Evolutionary conservation across 2,888 invertebrate genomes (phyloP).

Genomic region (Tridacna crocea): DNA sequence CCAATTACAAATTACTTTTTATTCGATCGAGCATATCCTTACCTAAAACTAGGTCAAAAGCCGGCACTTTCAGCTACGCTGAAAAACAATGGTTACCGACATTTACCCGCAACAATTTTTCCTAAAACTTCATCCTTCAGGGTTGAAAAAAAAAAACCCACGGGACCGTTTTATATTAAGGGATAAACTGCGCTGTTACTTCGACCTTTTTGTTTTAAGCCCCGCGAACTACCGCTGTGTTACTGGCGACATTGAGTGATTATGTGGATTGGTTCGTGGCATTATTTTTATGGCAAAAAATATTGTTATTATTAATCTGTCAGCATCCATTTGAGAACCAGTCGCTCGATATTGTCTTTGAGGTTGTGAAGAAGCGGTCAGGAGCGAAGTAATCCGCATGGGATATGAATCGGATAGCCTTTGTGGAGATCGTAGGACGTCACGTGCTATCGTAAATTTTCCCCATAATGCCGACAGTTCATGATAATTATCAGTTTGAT

Average conservation of each 20-base stretch:
- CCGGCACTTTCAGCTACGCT: too few relatives aligned
- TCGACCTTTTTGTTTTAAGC: slow-evolving; percentile 1
- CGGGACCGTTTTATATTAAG: too few relatives aligned
- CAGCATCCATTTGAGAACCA: slow-evolving; percentile 26
- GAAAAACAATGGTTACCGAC: too few relatives aligned
- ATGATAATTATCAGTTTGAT: slow-evolving; percentile 25
- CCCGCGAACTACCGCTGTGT: not conserved
- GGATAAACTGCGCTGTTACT: not conserved
- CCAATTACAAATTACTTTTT: too few relatives aligned
- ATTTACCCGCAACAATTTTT: too few relatives aligned
- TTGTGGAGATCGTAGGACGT: slow-evolving; percentile 3
- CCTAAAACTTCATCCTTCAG: too few relatives aligned
- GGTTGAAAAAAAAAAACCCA: too few relatives aligned
- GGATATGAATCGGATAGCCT: slow-evolving; percentile 26
- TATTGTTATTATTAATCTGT: slow-evolving; percentile 33
- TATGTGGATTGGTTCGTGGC: slow-evolving; percentile 8
- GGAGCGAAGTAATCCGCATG: slow-evolving; percentile 28
- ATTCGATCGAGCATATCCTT: too few relatives aligned
- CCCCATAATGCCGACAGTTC: slow-evolving; percentile 9
- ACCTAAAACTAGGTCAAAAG: too few relatives aligned
- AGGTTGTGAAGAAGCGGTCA: slow-evolving; percentile 18
- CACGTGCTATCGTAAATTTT: slow-evolving; percentile 16
- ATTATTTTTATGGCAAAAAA: slow-evolving; percentile 17
- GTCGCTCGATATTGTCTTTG: slow-evolving; percentile 33
- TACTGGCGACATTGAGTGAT: slow-evolving; percentile 29